phyloP scores from a whole-genome alignment of 30 jellyfish, hydroid and myxozoan genomes.

The Morbakka virulenta region DNA sequence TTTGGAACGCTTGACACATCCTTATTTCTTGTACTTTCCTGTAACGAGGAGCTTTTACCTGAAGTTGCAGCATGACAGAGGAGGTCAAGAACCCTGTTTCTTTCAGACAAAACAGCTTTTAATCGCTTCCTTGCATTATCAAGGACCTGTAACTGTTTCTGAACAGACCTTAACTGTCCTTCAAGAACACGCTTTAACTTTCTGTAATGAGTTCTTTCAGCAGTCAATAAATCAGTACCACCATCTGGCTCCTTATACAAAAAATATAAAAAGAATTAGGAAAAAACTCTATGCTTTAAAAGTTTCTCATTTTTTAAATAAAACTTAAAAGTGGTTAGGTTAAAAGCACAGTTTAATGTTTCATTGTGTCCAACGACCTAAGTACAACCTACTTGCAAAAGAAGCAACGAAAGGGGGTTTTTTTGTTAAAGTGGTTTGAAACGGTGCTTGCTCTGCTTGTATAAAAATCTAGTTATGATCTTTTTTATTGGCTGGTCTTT shows the following conservation, averaged over 20 bases:
- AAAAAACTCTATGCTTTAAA: too few relatives aligned
- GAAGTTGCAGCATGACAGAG: slow-evolving; percentile 77
- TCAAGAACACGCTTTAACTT: slow-evolving; percentile 78
- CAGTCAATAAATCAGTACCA: slow-evolving; percentile 73
- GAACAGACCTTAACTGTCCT: slow-evolving; percentile 77
- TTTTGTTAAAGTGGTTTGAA: too few relatives aligned
- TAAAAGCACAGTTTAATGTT: too few relatives aligned
- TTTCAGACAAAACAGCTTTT: slow-evolving; percentile 75
- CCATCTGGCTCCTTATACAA: slow-evolving; percentile 72
- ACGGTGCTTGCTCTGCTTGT: too few relatives aligned
- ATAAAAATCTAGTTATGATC: too few relatives aligned
- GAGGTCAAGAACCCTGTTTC: slow-evolving; percentile 82
- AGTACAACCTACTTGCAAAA: too few relatives aligned
- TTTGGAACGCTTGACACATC: not conserved
- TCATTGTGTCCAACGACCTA: too few relatives aligned
- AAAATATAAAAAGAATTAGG: too few relatives aligned
- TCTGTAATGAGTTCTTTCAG: slow-evolving; percentile 65
- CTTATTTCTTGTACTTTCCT: not conserved
- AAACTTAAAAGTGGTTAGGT: too few relatives aligned
- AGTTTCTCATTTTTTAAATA: too few relatives aligned
- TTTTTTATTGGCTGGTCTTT: too few relatives aligned
- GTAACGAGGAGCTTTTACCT: not conserved
- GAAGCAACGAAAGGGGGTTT: too few relatives aligned
- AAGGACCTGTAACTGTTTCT: slow-evolving; percentile 75
- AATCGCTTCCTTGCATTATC: slow-evolving; percentile 77